These are phyloP conservation scores for Sturnira hondurensis DNA, from an alignment of 2,113 vertebrate genomes.

Conservation along the genomic window DNA sequence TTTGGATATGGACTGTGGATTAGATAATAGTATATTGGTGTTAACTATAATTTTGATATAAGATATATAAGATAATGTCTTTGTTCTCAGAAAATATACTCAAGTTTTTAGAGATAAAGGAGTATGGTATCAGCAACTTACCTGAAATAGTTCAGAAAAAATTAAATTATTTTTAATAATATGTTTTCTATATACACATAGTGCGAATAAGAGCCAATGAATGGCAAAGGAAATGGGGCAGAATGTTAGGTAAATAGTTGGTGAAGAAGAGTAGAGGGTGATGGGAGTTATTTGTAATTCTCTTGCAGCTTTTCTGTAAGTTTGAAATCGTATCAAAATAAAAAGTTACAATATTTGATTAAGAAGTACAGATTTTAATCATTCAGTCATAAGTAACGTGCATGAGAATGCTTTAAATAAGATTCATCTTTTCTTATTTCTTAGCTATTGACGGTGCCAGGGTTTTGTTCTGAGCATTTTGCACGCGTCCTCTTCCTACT, in stretches of 20 bases:
- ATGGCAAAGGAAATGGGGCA: neutral
- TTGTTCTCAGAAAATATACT: constrained; percentile 1
- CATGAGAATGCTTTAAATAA: constrained; percentile 15
- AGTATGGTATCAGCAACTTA: neutral
- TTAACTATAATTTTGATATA: constrained; percentile 28
- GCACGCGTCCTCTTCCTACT: neutral
- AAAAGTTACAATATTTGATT: constrained; percentile 20
- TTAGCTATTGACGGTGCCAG: neutral
- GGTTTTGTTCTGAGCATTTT: neutral
- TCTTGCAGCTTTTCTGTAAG: neutral
- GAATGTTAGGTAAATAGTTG: neutral
- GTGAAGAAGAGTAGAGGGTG: neutral
- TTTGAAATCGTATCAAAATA: constrained; percentile 17
- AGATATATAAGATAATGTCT: constrained; percentile 12
- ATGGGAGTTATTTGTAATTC: neutral
- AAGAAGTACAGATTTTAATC: neutral
- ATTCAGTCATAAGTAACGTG: neutral
- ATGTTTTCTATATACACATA: neutral
- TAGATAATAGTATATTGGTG: neutral
- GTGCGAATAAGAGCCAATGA: neutral
- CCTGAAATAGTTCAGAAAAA: neutral
- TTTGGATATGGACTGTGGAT: neutral
- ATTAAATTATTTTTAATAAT: neutral
- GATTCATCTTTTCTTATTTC: neutral
- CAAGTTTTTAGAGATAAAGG: neutral